phyloP scores from a whole-genome alignment of 2,888 invertebrate species.

The Rutpela maculata region DNA sequence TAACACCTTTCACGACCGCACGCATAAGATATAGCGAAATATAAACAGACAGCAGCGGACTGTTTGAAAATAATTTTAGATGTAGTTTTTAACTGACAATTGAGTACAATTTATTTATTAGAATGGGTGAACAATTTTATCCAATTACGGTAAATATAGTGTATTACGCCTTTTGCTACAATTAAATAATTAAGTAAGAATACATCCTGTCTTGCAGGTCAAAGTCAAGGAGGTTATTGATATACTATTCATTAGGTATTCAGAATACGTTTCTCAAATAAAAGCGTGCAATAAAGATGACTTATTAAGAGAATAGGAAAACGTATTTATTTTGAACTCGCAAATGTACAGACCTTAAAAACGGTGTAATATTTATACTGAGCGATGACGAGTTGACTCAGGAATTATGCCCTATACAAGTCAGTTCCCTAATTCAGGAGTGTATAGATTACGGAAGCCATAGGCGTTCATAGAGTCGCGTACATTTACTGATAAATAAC shows the following conservation, averaged over 20 bases:
- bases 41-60: slow-evolving; percentile 20
- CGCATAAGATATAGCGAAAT: slow-evolving; percentile 1
- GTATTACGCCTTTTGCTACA: slow-evolving; percentile 47
- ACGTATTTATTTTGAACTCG: no score
- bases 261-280: neutral
- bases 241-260: slow-evolving; percentile 3
- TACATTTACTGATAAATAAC: no score
- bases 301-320: no score
- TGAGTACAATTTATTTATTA: slow-evolving; percentile 43
- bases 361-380: no score
- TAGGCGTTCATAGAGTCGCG: no score
- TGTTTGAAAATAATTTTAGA: slow-evolving; percentile 41
- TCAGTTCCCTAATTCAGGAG: no score
- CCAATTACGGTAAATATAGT: slow-evolving; percentile 49
- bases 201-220: slow-evolving; percentile 48
- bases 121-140: slow-evolving; percentile 48
- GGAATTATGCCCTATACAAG: no score
- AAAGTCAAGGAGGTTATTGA: slow-evolving; percentile 44
- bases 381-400: no score
- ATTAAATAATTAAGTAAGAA: slow-evolving; percentile 48
- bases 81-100: slow-evolving; percentile 39
- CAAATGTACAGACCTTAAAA: no score
- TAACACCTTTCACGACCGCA: neutral
- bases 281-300: neutral
- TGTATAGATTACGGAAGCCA: no score